Evolutionary conservation across 2,113 vertebrate species (phyloP).

Genomic region (Corapipo altera): DNA sequence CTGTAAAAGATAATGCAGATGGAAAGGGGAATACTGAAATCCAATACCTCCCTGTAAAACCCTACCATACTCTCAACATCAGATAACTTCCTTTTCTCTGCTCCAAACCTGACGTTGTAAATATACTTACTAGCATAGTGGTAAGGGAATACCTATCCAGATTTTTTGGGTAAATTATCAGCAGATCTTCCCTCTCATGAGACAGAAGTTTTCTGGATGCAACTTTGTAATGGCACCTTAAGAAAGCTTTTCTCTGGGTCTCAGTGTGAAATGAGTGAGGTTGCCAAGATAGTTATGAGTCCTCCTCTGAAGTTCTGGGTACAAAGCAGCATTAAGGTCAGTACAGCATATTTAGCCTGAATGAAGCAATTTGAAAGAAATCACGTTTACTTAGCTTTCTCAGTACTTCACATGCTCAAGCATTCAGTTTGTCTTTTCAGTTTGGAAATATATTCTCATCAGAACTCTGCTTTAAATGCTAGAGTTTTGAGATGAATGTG

Average conservation of each 20-base stretch:
- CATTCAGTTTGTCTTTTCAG: neutral
- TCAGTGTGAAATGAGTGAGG: neutral
- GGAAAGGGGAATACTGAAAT: constrained; percentile 30
- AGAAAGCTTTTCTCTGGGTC: neutral
- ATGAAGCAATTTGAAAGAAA: neutral
- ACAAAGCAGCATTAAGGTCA: neutral
- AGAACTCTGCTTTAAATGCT: neutral
- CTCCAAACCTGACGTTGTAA: constrained; percentile 11
- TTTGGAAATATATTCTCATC: neutral
- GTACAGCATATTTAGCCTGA: rapidly evolving
- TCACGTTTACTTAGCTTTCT: neutral
- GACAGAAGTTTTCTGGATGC: neutral
- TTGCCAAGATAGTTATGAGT: neutral
- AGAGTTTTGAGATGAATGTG: neutral
- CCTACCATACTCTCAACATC: neutral
- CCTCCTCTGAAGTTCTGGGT: neutral
- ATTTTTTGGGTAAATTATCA: neutral
- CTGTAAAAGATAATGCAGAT: constrained; percentile 40
- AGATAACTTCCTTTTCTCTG: constrained; percentile 17
- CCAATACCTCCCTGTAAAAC: neutral
- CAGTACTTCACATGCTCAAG: neutral
- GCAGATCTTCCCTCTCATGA: neutral
- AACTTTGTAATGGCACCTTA: neutral
- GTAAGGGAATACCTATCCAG: neutral
- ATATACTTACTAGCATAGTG: neutral